phyloP scores from a whole-genome alignment of 2,113 vertebrate genomes.

The Thinocorus orbignyianus region DNA sequence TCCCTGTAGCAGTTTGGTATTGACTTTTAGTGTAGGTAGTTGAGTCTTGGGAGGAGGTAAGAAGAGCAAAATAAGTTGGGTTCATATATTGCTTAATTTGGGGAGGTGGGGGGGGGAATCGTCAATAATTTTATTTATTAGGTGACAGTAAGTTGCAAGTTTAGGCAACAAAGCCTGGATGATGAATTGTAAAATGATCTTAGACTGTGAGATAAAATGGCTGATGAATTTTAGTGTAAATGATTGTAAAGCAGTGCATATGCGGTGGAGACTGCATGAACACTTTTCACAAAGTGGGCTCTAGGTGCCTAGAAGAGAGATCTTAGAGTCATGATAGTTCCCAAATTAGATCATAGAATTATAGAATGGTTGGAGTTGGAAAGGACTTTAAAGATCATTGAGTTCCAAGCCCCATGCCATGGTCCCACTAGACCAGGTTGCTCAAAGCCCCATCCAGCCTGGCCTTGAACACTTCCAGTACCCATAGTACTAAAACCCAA shows the following conservation, averaged over 20 bases:
- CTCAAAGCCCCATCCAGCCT: no score
- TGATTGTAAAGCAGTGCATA: fast-evolving
- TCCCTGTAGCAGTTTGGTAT: not conserved
- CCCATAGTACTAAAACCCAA: not conserved
- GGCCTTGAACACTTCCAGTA: no score
- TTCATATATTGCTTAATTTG: not conserved
- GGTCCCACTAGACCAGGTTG: no score
- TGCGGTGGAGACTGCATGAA: not conserved
- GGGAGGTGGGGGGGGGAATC: not conserved
- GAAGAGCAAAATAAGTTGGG: not conserved
- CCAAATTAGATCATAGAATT: not conserved
- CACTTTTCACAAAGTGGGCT: not conserved
- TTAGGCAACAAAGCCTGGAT: not conserved
- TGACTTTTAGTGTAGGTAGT: not conserved
- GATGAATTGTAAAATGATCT: not conserved
- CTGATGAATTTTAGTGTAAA: not conserved
- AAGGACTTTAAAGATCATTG: no score
- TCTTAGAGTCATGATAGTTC: not conserved
- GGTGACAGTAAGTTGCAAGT: not conserved
- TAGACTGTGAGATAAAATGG: not conserved
- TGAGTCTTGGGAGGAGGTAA: not conserved
- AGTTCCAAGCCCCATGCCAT: no score
- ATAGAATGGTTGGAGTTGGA: no score
- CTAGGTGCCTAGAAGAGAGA: not conserved
- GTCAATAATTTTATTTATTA: not conserved